Conservation (phyloP, 2,113 vertebrate genomes). For the Zosterops japonicus region DNA sequence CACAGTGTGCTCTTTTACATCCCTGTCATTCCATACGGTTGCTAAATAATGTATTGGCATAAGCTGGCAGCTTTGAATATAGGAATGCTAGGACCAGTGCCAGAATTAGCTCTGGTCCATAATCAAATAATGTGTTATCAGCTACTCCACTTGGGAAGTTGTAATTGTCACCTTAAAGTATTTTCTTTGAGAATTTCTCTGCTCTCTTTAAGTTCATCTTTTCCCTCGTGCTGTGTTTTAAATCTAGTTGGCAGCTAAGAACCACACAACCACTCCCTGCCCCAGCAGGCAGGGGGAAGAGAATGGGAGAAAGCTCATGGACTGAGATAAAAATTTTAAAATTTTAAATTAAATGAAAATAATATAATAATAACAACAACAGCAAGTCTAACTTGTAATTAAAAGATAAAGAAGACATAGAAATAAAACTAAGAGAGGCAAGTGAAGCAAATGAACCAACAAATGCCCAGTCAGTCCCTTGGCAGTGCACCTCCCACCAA, state of each 20-base stretch:
- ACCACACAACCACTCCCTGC: neutral
- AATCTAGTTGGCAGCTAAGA: neutral
- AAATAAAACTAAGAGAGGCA: neutral
- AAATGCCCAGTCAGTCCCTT: neutral
- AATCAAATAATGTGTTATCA: neutral
- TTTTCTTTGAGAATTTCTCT: neutral
- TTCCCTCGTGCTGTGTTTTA: neutral
- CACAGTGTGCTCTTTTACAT: neutral
- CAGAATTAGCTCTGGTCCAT: conserved; percentile 4
- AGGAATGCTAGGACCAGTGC: neutral
- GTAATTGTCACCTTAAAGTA: neutral
- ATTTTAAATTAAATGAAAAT: neutral
- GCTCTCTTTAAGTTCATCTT: neutral
- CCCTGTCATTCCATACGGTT: neutral
- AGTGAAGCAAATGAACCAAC: neutral
- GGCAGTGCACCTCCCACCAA: neutral
- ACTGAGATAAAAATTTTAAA: neutral
- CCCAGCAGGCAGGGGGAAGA: neutral
- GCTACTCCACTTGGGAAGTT: neutral
- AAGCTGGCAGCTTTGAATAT: neutral
- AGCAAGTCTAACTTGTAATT: neutral
- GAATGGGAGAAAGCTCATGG: neutral
- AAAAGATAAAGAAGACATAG: neutral
- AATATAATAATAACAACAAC: neutral
- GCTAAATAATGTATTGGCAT: neutral